Evolutionary conservation across 2,113 vertebrate genomes (phyloP).

Genomic region (Synodontis membranacea): DNA sequence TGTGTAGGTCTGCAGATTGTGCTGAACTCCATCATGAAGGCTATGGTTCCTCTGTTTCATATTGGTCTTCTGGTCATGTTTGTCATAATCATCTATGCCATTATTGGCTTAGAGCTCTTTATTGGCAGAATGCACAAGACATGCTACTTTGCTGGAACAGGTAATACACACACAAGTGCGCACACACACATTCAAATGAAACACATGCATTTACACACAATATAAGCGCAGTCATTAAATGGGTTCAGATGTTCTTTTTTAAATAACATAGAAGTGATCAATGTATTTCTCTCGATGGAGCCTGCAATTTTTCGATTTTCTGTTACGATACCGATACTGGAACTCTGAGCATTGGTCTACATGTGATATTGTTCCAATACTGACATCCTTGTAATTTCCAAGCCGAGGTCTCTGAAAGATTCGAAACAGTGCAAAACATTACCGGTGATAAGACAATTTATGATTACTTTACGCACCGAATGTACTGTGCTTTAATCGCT

Average conservation of each 20-base stretch:
- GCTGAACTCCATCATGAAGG: conserved; percentile 94
- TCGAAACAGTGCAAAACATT: neutral
- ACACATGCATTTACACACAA: conserved; percentile 5
- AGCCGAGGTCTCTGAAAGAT: neutral
- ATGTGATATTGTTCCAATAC: neutral
- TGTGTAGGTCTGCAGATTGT: conserved; percentile 89
- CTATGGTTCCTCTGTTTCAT: conserved; percentile 90
- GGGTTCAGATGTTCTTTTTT: neutral
- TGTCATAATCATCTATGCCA: conserved; percentile 95
- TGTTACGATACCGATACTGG: neutral
- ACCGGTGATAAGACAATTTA: neutral
- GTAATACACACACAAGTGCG: conserved; percentile 59
- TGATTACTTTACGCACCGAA: neutral
- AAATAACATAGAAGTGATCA: neutral
- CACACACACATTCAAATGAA: conserved; percentile 13
- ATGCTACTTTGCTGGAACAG: conserved; percentile 80
- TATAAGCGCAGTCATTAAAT: neutral
- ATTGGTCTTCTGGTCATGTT: conserved; percentile 91
- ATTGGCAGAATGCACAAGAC: conserved; percentile 93
- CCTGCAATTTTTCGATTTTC: neutral
- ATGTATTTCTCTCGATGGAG: neutral
- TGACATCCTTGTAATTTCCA: neutral
- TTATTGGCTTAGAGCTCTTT: conserved; percentile 93
- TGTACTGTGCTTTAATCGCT: neutral
- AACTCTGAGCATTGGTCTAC: neutral